These are phyloP conservation scores for Rosalia funebris DNA, from an alignment of 2,888 invertebrate genomes.

Conservation along the genomic window DNA sequence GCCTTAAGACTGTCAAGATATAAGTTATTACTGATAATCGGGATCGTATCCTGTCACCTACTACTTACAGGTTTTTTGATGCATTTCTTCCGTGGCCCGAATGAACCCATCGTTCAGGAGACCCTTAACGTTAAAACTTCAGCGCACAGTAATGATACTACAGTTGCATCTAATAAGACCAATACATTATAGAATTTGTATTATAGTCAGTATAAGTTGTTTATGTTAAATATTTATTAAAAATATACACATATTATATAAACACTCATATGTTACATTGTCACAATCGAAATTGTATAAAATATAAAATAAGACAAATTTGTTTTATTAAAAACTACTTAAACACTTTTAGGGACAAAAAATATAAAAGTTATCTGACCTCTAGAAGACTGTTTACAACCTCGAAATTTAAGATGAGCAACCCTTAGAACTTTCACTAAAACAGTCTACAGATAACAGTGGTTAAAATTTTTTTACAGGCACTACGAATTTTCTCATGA, in stretches of 20 bases:
- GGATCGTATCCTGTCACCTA: constrained; percentile 81
- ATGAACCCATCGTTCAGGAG: background rate
- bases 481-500: too few species aligned
- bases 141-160: background rate
- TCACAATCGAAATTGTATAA: background rate
- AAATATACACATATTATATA: background rate
- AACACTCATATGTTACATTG: background rate
- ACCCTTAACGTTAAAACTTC: background rate
- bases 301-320: too few species aligned
- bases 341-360: too few species aligned
- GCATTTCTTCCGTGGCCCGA: constrained; percentile 78
- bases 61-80: constrained; percentile 89
- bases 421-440: too few species aligned
- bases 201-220: background rate
- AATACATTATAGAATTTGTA: background rate
- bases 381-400: too few species aligned
- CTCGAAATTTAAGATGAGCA: too few species aligned
- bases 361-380: too few species aligned
- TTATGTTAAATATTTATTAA: background rate
- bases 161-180: background rate
- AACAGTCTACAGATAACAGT: too few species aligned
- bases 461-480: too few species aligned
- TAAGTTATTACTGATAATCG: constrained; percentile 71
- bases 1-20: constrained; percentile 75
- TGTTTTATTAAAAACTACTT: too few species aligned